These are phyloP conservation scores for Operophtera brumata DNA, from an alignment of 2,888 invertebrate genomes.

Conservation along the genomic window DNA sequence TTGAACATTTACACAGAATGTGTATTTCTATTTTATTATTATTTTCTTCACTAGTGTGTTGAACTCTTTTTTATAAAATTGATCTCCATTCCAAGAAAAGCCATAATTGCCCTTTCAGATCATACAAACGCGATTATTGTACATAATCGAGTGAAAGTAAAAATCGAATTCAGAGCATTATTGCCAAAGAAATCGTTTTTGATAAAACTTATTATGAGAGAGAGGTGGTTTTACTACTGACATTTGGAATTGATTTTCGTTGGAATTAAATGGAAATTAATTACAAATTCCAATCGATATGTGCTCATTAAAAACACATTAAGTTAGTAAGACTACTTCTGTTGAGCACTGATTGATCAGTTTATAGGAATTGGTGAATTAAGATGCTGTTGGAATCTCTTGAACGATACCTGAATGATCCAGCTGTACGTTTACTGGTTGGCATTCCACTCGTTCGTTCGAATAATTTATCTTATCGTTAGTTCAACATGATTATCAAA, in stretches of 20 bases:
- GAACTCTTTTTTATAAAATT: too few species aligned
- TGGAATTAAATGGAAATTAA: slow-evolving; percentile 23
- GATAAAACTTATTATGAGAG: slow-evolving; percentile 27
- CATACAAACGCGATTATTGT: slow-evolving; percentile 13
- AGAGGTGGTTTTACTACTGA: slow-evolving; percentile 36
- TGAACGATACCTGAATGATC: not conserved
- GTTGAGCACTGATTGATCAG: slow-evolving; percentile 21
- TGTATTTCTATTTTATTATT: too few species aligned
- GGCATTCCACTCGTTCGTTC: not conserved
- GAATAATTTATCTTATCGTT: not conserved
- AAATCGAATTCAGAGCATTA: slow-evolving; percentile 43
- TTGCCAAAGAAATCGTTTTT: slow-evolving; percentile 40
- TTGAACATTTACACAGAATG: too few species aligned
- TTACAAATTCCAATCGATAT: slow-evolving; percentile 26
- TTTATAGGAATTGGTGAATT: slow-evolving; percentile 14
- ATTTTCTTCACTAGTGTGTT: too few species aligned
- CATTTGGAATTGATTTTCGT: slow-evolving; percentile 29
- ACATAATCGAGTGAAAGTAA: slow-evolving; percentile 40
- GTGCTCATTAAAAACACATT: slow-evolving; percentile 25
- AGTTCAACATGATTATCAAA: too few species aligned
- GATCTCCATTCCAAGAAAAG: not conserved
- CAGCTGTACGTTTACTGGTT: not conserved
- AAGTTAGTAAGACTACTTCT: slow-evolving; percentile 9
- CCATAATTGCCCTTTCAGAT: slow-evolving; percentile 9
- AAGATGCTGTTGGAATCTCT: slow-evolving; percentile 15